Evolutionary conservation across 1,140 invertebrate genomes (phyloP).

Genomic region (Atta colombica): DNA sequence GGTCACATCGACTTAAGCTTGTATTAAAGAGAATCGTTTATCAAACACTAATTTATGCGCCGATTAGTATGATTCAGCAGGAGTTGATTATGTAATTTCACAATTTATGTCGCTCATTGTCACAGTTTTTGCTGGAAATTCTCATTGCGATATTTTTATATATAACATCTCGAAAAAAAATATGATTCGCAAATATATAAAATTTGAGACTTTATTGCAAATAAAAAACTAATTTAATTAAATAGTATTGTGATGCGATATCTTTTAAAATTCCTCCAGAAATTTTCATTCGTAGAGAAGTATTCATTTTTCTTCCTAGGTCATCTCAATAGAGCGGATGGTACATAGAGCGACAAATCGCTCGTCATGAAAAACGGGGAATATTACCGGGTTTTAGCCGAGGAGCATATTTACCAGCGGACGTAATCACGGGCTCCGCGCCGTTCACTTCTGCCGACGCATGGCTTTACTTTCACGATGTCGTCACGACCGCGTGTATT

Average conservation of each 20-base stretch:
- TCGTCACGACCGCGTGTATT: slow-evolving; percentile 67
- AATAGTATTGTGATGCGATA: not conserved
- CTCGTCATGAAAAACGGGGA: slow-evolving; percentile 42
- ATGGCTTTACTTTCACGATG: slow-evolving; percentile 71
- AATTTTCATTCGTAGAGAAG: not conserved
- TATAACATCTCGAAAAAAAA: not conserved
- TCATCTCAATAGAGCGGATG: not conserved
- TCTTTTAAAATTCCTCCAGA: not conserved
- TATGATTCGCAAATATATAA: not conserved
- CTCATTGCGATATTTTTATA: not conserved
- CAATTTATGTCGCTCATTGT: not conserved
- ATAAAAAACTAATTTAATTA: not conserved
- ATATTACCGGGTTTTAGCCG: slow-evolving; percentile 49
- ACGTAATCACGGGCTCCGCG: slow-evolving; percentile 59
- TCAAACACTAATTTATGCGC: slow-evolving; percentile 33
- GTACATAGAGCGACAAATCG: slow-evolving; percentile 19
- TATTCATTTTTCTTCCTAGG: not conserved
- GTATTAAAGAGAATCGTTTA: slow-evolving; percentile 9
- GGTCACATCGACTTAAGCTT: not conserved
- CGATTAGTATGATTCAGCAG: slow-evolving; percentile 6
- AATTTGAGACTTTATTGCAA: not conserved
- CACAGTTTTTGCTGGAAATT: not conserved
- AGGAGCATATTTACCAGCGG: slow-evolving; percentile 59
- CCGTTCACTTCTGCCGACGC: slow-evolving; percentile 71
- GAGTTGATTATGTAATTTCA: slow-evolving; percentile 17